Evolutionary conservation across 2,113 vertebrate genomes (phyloP), one percentile per base, ranked within the genome.

Genomic region (Tinamus guttatus): DNA sequence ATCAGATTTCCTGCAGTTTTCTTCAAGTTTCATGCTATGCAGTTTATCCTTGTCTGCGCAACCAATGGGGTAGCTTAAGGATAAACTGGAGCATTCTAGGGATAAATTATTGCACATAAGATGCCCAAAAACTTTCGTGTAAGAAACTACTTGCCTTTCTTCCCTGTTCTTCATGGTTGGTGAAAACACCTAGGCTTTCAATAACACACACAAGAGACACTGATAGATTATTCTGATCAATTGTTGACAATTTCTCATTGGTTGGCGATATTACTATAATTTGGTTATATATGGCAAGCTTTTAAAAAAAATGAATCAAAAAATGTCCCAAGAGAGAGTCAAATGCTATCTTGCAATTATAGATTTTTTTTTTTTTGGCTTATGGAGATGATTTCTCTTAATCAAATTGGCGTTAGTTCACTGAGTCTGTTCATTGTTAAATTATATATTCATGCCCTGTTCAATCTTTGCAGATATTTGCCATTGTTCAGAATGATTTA

Each of bases 361-460:
- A 7, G 5, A 36, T 88, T 91, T 90, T 8, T 47, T 49, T 47
- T 49, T 79, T 69, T 95, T 64, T 94, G 30, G 87, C 11, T 87
- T 71, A n/a, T 47, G 54, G 15, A 18, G 16, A 40, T 56, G 27
- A 49, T 75, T 85, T 90, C 87, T 43, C 82, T 85, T 93, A 71
- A 93, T 81, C 41, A 87, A 85, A 41, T 76, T 86, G 40, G n/a
- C 52, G 84, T 64, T 60, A 88, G 3, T 27, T 91, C 43, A 87
- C 75, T 91, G 65, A 40, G 47, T 91, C 49, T 49, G 10, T 49
- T 93, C 54, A 25, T n/a, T 88, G 71, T 76, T 96, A 90, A 80
- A 68, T 95, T 59, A 64, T 79, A 6, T 88, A 68, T 95, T 95
- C 77, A 80, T 78, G 15, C 21, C 12, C 67, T 85, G 21, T 49